Evolutionary conservation across 2,113 vertebrate species (phyloP).

Genomic region (Neotoma lepida): DNA sequence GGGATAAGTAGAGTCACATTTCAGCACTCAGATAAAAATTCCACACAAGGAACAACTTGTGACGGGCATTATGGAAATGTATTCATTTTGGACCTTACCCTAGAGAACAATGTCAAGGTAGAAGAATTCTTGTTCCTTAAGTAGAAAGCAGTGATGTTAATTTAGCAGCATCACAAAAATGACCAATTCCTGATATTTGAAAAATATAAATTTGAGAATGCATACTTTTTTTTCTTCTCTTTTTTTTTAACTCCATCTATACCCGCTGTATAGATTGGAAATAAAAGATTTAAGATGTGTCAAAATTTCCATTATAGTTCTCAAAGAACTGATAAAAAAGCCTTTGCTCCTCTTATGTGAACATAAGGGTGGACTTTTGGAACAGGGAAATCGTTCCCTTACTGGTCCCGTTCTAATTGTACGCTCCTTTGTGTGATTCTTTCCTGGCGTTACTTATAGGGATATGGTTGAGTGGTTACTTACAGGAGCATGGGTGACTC

Average conservation of each 20-base stretch:
- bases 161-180: not conserved
- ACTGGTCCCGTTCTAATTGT: not conserved
- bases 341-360: not conserved
- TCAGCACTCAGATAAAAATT: not conserved
- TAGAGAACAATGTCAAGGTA: not conserved
- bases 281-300: not conserved
- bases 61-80: too few species aligned
- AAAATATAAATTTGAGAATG: not conserved
- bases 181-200: not conserved
- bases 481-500: not conserved
- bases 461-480: not conserved
- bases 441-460: not conserved
- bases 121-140: not conserved
- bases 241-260: not conserved
- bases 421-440: not conserved
- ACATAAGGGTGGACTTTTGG: not conserved
- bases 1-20: not conserved
- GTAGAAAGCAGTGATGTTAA: not conserved
- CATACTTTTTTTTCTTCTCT: too few species aligned
- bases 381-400: not conserved
- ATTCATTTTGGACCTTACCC: not conserved
- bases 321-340: not conserved
- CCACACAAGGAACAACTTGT: not conserved
- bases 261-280: not conserved
- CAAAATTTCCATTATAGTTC: not conserved